Base-by-base conservation (phyloP, 1,140 invertebrate species). In the Eupristina koningsbergeri region DNA sequence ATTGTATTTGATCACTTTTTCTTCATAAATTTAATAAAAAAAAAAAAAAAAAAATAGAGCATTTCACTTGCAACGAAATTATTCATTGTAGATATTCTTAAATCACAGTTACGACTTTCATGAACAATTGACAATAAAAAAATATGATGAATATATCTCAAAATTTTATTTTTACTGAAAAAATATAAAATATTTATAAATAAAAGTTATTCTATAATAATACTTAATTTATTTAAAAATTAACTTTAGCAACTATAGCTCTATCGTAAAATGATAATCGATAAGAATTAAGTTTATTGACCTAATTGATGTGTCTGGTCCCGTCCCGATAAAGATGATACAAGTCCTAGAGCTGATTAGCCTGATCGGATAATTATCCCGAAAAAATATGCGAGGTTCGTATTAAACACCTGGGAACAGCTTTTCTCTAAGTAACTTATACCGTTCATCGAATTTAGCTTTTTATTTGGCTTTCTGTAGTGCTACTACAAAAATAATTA, bases 401-500 rank as follows among this genome's bases (percentile, higher is more conserved):
- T 26, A 11, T 0, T 26, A 7, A 34, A 47, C 63, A 7, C 67
- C 22, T 22, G 67, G 79, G 67, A 80, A 61, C 13, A 0, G 11
- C 79, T 29, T 31, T 73, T 80, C 71, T 80, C 79, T 45, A 58
- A 5, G 6, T 29, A 41, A 50, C 5, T 64, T 64, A 69, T 26
- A 3, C 58, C 11, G 29, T 17, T 0, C 36, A 45, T 31, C 22
- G 61, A 61, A 75, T 67, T n/a, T 2, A 39, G 77, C 45, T 47
- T 64, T 64, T 50, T 39, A 8, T n/a, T 61, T 39, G 78, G 47
- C 69, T 58, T 81, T 81, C 64, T 81, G 73, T 50, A 0, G 17
- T 5, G 41, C 41, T 8, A 80, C 45, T 22, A 26, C 47, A 74
- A 73, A 81, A 34, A 74, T 81, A 73, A 81, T 81, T 73, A 74